Evolutionary conservation across 92 coral and sea anemone species (phyloP), one percentile per base, ranked within the genome.

Genomic region (Diadumene lineata): DNA sequence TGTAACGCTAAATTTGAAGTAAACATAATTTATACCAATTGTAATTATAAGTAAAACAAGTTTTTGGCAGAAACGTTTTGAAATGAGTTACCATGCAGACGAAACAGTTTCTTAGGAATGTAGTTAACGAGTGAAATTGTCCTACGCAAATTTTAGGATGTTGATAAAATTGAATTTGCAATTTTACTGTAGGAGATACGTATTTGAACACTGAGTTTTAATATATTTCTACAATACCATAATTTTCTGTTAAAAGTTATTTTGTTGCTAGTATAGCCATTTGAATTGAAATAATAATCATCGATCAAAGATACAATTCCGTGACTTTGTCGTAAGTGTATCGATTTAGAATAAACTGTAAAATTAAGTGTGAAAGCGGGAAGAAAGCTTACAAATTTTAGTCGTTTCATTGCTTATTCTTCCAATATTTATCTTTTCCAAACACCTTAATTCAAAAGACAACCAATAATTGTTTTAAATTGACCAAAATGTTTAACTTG

Each of bases 51-150:
- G 34, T 33, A 50, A 56, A 34, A 1, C 46, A 55, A 62, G 13
- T n/a, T 31, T 28, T 56, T 31, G 55, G 33, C 33, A 2, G 46
- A 50, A 31, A 22, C 7, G 38, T 62, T 34, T 69, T 31, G 1
- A 28, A 56, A 8, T 0, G 53, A 24, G 77, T 72, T 56, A 55
- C 77, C 77, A 72, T 72, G 77, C 33, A n/a, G 23, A 72, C 77
- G 48, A 21, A 72, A 22, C 26, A 55, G 50, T 56, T 46, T 33
- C 18, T 30, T 1, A 72, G 64, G 77, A 72, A 72, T 61, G 77
- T 30, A 22, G 57, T 28, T 43, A 48, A 50, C 34, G 22, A 6
- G 57, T 48, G 33, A 30, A n/a, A 16, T n/a, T 43, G 0, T 2
- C 53, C 77, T 72, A 72, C 77, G 77, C 77, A 62, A 62, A 62